Evolutionary conservation across 2,888 invertebrate species (phyloP), one percentile per base, ranked within the genome.

Genomic region (Bedellia somnulentella): DNA sequence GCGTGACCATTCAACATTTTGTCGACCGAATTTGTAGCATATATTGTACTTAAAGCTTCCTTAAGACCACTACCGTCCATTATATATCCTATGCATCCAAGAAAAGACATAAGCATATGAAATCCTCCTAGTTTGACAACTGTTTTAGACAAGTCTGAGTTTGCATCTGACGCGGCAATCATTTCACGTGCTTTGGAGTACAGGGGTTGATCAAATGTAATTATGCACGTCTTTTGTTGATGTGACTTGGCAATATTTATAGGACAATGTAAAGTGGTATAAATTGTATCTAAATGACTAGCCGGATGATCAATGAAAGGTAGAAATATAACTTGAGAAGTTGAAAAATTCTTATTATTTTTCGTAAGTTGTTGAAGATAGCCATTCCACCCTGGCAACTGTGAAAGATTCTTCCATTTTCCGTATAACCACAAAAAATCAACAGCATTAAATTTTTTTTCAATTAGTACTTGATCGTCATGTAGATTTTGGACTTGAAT

Each of bases 31-130:
- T 38, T 39, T n/a, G 34, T n/a, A 3, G 52, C 49, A 44, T 43
- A 53, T 16, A 51, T 41, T n/a, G 25, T 14, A 23, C 22, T 33
- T 4, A 29, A 41, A 12, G 37, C 24, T 37, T 50, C 48, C 30
- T 46, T 45, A 1, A 53, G 12, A 3, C 52, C 52, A 35, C 48
- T 49, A 14, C 47, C 50, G 12, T 38, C 32, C 51, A 52, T 53
- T 14, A 52, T 37, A 29, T 36, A 18, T 8, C 47, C 49, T 4
- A 51, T 44, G 5, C 34, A 28, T 11, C 47, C 47, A 13, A 53
- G 26, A 38, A 44, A 53, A 4, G 43, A 46, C 46, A 52, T 46
- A 1, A 49, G 35, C 9, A 44, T 22, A 38, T 51, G 49, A 39
- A 51, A 51, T 26, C 48, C 46, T 27, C 49, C 50, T 2, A 50